These are phyloP conservation scores for Meda fulgida DNA, from an alignment of 2,797 vertebrate genomes.

Conservation along the genomic window DNA sequence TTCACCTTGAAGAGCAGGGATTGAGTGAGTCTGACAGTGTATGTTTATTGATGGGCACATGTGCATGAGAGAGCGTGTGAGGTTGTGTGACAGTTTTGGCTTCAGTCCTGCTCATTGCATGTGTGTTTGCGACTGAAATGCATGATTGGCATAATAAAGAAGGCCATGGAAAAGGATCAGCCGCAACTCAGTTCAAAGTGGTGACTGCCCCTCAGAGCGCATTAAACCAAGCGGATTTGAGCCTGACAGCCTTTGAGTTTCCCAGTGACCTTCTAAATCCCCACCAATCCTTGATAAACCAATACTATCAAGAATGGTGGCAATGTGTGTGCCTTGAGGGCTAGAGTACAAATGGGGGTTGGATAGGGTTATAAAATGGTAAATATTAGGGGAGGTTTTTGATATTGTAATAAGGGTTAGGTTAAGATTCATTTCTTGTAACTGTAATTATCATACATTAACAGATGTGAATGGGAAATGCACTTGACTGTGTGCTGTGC, in stretches of 20 bases:
- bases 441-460: background rate
- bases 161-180: slow-evolving; percentile 31
- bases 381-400: background rate
- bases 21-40: background rate
- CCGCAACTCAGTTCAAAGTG: slow-evolving; percentile 29
- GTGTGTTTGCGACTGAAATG: slow-evolving; percentile 6
- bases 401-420: background rate
- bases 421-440: background rate
- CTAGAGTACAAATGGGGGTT: background rate
- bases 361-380: background rate
- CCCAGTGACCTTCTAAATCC: slow-evolving; percentile 21
- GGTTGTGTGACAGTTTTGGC: slow-evolving; percentile 3
- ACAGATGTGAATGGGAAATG: background rate
- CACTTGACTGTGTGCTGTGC: background rate
- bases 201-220: slow-evolving; percentile 28
- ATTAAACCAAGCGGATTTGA: slow-evolving; percentile 41
- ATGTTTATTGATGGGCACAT: background rate
- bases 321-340: slow-evolving; percentile 8
- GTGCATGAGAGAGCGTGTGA: slow-evolving; percentile 9
- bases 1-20: background rate
- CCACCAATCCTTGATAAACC: background rate
- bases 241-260: slow-evolving; percentile 25
- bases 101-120: background rate
- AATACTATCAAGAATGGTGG: background rate
- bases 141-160: slow-evolving; percentile 30